Base-by-base conservation (phyloP, 2,888 invertebrate species). In the Trilocha varians region DNA sequence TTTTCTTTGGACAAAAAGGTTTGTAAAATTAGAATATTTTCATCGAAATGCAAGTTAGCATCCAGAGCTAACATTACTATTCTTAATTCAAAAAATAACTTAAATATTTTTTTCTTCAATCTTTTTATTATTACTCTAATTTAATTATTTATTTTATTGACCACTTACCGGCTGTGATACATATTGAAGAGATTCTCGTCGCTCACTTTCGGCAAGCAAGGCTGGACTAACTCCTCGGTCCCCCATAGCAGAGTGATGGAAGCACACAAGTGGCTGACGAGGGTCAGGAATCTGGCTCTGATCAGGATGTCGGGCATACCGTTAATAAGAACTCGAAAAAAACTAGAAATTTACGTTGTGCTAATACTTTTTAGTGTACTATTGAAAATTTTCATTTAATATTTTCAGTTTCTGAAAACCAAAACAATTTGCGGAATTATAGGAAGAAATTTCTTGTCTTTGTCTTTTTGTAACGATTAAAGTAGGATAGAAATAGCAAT, bases 191-290 rank as follows among this genome's bases (percentile, higher is more conserved):
- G 74, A 57, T 69, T 72, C 56, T 76, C 71, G 65, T 78, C 75
- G 64, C 70, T 73, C 52, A 73, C 78, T 64, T 65, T 83, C 61
- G 83, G 83, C 57, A 87, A 87, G 87, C 89, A 89, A 48, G 67
- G 78, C 55, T 65, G 80, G 58, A 77, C 78, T 65, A 79, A 88
- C 87, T 78, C 78, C 62, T 82, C 76, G 74, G 77, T 87, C 84
- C 87, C 88, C 90, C 91, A 92, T 87, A 93, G 74, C 54, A 93
- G 79, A 45, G 90, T 87, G 44, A 91, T 85, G 39, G 89, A 82
- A 52, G 93, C 87, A 45, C 90, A 88, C 41, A 93, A 82, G 74
- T 93, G 93, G 40, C 91, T 90, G 46, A 91, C 77, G 39, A 93
- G 82, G 46, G 90, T 88, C 50, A 93, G 74, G 75, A 93, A 93